Conservation (phyloP, 2,888 invertebrate genomes). For the Chrysolina oricalcia region DNA sequence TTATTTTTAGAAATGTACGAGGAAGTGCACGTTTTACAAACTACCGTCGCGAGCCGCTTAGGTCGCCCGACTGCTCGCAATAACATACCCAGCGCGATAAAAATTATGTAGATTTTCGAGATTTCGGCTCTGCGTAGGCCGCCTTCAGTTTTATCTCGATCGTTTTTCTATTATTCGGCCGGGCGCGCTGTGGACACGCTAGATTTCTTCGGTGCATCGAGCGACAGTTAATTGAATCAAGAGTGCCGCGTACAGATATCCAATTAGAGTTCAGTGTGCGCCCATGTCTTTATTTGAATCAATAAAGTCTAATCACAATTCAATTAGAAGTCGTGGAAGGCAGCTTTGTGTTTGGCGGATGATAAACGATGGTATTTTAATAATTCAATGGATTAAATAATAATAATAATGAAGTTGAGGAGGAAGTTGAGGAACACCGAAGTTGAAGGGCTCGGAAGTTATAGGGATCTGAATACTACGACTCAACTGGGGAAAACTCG, state of each 20-base stretch:
- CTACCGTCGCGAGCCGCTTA: constrained; percentile 40
- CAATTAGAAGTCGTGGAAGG: constrained; percentile 34
- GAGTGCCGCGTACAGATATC: constrained; percentile 54
- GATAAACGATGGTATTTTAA: not conserved
- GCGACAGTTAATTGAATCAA: constrained; percentile 56
- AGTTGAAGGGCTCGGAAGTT: too few relatives aligned
- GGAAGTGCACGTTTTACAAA: constrained; percentile 44
- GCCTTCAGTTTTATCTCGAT: constrained; percentile 16
- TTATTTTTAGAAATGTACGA: constrained; percentile 52
- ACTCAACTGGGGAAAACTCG: too few relatives aligned
- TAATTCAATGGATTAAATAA: not conserved
- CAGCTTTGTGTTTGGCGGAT: constrained; percentile 2
- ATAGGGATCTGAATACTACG: too few relatives aligned
- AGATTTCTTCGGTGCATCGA: constrained; percentile 40
- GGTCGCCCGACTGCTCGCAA: constrained; percentile 40
- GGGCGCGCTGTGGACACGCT: constrained; percentile 14
- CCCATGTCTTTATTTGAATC: constrained; percentile 50
- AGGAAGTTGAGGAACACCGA: too few relatives aligned
- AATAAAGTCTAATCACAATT: constrained; percentile 54
- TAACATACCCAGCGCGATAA: constrained; percentile 44
- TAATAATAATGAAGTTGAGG: too few relatives aligned
- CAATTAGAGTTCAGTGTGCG: constrained; percentile 51
- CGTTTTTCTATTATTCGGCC: constrained; percentile 19
- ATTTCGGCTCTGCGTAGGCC: constrained; percentile 35
- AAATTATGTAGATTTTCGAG: constrained; percentile 39